phyloP scores from a whole-genome alignment of 2,888 invertebrate species.

The Carterocephalus palaemon region DNA sequence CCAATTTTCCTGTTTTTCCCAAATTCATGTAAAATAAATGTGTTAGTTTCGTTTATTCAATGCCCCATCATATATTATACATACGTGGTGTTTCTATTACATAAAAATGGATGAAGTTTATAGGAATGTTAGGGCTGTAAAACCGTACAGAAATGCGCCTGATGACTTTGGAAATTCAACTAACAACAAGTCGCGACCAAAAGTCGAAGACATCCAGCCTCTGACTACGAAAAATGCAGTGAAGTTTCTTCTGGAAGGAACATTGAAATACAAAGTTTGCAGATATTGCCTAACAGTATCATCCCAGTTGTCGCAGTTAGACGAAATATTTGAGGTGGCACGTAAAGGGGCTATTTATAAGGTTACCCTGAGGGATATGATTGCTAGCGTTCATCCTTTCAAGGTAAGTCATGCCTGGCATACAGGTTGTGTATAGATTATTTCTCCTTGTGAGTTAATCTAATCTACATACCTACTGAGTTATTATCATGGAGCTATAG shows the following conservation, averaged over 20 bases:
- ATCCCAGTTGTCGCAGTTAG: conserved; percentile 50
- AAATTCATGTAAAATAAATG: background rate
- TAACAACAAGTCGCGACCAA: background rate
- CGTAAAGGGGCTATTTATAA: conserved; percentile 50
- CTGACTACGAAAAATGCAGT: conserved; percentile 58
- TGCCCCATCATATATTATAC: background rate
- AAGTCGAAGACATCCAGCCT: conserved; percentile 27
- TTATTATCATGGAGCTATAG: too few species aligned
- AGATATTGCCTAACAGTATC: conserved; percentile 57
- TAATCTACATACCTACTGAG: too few species aligned
- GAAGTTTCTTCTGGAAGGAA: conserved; percentile 54
- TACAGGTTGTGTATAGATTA: too few species aligned
- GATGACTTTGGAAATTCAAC: background rate
- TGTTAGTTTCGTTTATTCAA: background rate
- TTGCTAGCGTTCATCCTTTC: conserved; percentile 64
- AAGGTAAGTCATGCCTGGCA: conserved; percentile 56
- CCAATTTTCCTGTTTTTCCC: too few species aligned
- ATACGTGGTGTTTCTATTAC: background rate
- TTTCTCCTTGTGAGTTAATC: too few species aligned
- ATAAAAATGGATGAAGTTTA: conserved; percentile 12
- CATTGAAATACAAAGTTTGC: conserved; percentile 54
- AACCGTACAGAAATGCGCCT: conserved; percentile 11
- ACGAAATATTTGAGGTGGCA: conserved; percentile 55
- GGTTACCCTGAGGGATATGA: conserved; percentile 59
- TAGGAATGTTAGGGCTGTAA: conserved; percentile 15